Conservation (phyloP, 2,888 invertebrate genomes). For the Eupithecia subfuscata region DNA sequence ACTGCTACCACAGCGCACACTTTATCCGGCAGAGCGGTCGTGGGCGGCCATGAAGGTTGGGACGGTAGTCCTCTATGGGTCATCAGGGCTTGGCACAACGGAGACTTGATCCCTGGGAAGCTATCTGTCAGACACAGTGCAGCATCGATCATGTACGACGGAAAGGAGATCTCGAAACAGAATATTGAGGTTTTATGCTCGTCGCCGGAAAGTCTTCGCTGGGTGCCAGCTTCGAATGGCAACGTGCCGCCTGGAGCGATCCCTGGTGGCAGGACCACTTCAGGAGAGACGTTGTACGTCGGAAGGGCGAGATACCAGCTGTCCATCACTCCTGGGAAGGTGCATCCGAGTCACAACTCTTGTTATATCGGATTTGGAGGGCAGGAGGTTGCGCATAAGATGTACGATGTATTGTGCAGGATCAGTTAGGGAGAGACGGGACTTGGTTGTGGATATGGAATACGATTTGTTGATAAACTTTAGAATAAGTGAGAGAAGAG, state of each 20-base stretch:
- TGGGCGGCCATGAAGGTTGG: conserved; percentile 80
- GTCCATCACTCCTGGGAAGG: conserved; percentile 84
- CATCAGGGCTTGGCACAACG: conserved; percentile 75
- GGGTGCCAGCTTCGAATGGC: conserved; percentile 82
- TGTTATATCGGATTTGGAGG: conserved; percentile 77
- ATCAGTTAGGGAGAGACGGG: conserved; percentile 55
- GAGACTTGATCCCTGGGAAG: conserved; percentile 78
- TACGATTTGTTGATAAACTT: not conserved
- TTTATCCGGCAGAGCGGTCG: conserved; percentile 70
- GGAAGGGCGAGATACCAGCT: conserved; percentile 84
- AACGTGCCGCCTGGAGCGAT: conserved; percentile 82
- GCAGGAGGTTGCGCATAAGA: conserved; percentile 70
- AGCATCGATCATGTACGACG: conserved; percentile 70
- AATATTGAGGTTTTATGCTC: conserved; percentile 76
- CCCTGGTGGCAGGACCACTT: conserved; percentile 76
- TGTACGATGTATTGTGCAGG: conserved; percentile 75
- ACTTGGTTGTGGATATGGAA: conserved; percentile 19
- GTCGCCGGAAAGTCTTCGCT: conserved; percentile 69
- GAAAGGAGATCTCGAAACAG: conserved; percentile 75
- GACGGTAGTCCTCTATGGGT: conserved; percentile 80
- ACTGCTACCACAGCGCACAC: conserved; percentile 67
- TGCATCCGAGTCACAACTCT: conserved; percentile 74
- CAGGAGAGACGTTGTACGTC: conserved; percentile 81
- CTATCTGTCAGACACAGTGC: conserved; percentile 73
- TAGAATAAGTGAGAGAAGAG: not conserved